Evolutionary conservation across 2,113 vertebrate species (phyloP), one percentile per base, ranked within the genome.

Genomic region (Tinamus guttatus): DNA sequence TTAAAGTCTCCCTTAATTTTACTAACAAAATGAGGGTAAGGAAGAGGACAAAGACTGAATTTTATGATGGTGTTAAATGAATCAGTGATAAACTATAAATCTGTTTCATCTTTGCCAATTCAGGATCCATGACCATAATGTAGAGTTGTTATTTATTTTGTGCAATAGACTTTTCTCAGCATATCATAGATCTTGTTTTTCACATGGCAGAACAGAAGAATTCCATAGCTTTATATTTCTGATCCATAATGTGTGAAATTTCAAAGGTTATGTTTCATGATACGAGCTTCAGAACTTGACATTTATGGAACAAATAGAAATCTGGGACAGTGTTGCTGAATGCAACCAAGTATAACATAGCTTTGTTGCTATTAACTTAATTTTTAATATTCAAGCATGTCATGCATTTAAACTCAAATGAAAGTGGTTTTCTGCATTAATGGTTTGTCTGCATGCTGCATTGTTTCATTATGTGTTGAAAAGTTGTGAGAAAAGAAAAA

Each of bases 181-280:
- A 60, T 95, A 40, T 94, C 52, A 8, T 82, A 94, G 51, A 70
- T 90, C 27, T 8, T 83, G 79, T 96, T 96, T 71, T 89, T 93
- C 68, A 47, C 71, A 34, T 82, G 63, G 60, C 75, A 96, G 91
- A 97, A 62, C 2, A 63, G 75, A 94, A 71, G 59, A 45, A 79
- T 87, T 96, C 90, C 56, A 24, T 96, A 87, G 45, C 80, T 96
- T 95, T 95, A n/a, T 80, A 64, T 95, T 94, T 97, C 95, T 96
- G 84, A 95, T 96, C 94, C 43, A 14, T 86, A 93, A 93, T 90
- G 89, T 93, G 93, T 96, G 93, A 96, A 96, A 97, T 96, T 96
- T 96, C 77, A 95, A 98, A 98, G 97, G 91, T 97, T 97, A 90
- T 91, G 68, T 95, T 95, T 87, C 64, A 64, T 62, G 54, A 90